Percentiles rank a stretch among this genome's conserved stretches.
These are phyloP conservation scores for Tridacna crocea DNA, from an alignment of 2,888 invertebrate species.

Conservation along the genomic window DNA sequence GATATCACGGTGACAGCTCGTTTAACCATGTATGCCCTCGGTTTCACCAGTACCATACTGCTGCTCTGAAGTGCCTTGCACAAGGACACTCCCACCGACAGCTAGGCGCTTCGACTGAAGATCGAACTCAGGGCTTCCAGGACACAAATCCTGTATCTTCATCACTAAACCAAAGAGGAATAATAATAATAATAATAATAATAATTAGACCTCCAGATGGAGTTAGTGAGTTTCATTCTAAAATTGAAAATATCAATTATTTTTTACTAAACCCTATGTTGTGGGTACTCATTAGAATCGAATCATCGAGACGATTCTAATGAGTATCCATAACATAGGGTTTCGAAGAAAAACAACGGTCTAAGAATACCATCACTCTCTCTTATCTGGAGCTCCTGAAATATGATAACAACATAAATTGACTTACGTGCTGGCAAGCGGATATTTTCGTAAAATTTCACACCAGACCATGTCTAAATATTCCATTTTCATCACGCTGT, in stretches of 20 bases:
- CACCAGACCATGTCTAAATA: constrained; percentile 84
- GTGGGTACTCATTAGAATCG: too few relatives aligned
- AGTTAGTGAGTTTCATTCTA: too few relatives aligned
- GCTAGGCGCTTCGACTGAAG: neutral
- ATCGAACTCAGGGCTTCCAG: neutral
- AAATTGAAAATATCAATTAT: too few relatives aligned
- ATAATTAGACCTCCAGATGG: too few relatives aligned
- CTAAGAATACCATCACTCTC: too few relatives aligned
- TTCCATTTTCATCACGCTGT: constrained; percentile 79
- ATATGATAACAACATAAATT: too few relatives aligned
- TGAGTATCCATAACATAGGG: too few relatives aligned
- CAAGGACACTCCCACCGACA: neutral
- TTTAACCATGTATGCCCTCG: neutral
- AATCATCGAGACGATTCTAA: too few relatives aligned
- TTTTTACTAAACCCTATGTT: too few relatives aligned
- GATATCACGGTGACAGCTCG: neutral
- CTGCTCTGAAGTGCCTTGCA: neutral
- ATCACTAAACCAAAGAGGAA: neutral
- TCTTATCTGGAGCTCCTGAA: too few relatives aligned
- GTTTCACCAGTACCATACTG: neutral
- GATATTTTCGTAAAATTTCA: constrained; percentile 84
- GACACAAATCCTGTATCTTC: neutral
- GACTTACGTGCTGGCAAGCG: constrained; percentile 81
- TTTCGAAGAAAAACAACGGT: too few relatives aligned
- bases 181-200: too few relatives aligned